Evolutionary conservation across 2,113 vertebrate genomes (phyloP), one percentile per base, ranked within the genome.

Genomic region (Brachyistius frenatus): DNA sequence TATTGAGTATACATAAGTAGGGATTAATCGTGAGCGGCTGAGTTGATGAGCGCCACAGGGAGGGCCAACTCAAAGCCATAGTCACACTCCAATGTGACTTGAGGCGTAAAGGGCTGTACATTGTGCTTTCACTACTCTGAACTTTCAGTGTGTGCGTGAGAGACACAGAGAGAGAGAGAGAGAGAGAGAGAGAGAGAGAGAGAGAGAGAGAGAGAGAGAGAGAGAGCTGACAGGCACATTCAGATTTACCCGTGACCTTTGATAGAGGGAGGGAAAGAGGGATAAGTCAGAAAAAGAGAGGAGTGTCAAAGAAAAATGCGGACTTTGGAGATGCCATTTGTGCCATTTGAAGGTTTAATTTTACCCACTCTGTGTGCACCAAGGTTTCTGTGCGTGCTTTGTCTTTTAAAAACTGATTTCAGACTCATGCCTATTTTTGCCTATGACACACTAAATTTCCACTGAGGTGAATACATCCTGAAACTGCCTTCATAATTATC

Each of bases 221-320:
- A 60, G 39, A 64, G 58, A 64, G 70, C 68, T 88, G 81, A 88
- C 74, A 52, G 64, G 32, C 77, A 81, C 79, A 86, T 74, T 88
- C 69, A 75, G 77, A 67, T 80, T 85, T 76, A 83, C 41, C 57
- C 31, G n/a, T 91, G 86, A 92, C 86, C 88, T 88, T 73, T 85
- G 64, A 68, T 49, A 61, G n/a, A 78, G 50, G 30, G 53, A 72
- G 39, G 39, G 31, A 72, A 52, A 62, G 64, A 16, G 39, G 71
- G 69, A 80, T 63, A 39, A 72, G 53, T 62, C 55, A 36, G 54
- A 79, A 53, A 80, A 78, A 60, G 65, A 41, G 15, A 11, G 33
- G 37, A 50, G 68, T 68, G 72, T 84, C 52, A 88, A 80, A 78
- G 63, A 64, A 78, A 81, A 81, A 46, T 70, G 67, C 71, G 70